These are phyloP conservation scores for Eriosoma lanigerum DNA, from an alignment of 1,140 invertebrate species.

Conservation along the genomic window DNA sequence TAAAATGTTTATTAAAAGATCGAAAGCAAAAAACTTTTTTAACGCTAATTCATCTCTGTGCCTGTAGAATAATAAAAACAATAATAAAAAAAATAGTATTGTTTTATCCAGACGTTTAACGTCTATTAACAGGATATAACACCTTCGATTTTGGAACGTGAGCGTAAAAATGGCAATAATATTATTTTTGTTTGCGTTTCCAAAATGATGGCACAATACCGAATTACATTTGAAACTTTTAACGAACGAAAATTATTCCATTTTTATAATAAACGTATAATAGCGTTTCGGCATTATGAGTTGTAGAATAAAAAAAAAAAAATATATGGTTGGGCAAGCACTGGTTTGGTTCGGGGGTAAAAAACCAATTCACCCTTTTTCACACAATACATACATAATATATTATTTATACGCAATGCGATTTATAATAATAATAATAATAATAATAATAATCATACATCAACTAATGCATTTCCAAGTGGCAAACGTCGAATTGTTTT, in stretches of 20 bases:
- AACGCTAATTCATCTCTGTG: background rate
- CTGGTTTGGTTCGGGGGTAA: background rate
- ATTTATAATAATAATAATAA: background rate
- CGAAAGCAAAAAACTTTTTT: conserved; percentile 9
- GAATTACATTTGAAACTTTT: background rate
- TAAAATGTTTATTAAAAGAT: conserved; percentile 14
- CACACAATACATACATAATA: background rate
- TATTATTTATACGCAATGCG: background rate
- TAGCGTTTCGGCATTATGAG: background rate
- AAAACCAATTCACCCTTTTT: conserved; percentile 12
- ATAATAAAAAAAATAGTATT: background rate
- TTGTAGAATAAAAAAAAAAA: background rate
- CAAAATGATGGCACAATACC: no score
- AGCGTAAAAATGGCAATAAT: no score
- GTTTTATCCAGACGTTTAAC: no score
- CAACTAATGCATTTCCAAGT: conserved; percentile 34
- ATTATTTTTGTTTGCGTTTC: no score
- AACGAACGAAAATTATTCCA: background rate
- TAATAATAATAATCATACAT: background rate
- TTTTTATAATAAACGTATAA: background rate
- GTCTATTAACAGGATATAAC: no score
- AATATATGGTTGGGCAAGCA: background rate
- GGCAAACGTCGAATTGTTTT: conserved; percentile 4
- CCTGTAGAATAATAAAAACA: background rate
- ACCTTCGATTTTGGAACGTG: no score